A percentile compares a stretch with the other conserved stretches of the same genome.
Evolutionary conservation across 2,888 invertebrate species (phyloP).

Genomic region (Timandra comae): DNA sequence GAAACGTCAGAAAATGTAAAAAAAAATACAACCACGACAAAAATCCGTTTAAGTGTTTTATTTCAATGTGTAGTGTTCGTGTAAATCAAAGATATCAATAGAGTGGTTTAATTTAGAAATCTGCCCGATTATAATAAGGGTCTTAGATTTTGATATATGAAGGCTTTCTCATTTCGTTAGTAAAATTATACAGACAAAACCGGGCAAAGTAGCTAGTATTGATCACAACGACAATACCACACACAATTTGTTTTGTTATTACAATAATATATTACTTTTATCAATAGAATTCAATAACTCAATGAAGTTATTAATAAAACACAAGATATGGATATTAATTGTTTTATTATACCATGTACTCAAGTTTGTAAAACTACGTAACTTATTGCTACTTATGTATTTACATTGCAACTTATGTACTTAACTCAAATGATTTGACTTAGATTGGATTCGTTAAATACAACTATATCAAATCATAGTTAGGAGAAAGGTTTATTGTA

Average conservation of each 20-base stretch:
- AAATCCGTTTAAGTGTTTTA: too few species aligned
- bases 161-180: too few species aligned
- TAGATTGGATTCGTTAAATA: slow-evolving; percentile 5
- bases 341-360: slow-evolving; percentile 27
- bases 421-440: slow-evolving; percentile 13
- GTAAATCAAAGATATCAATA: too few species aligned
- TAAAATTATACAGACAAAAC: too few species aligned
- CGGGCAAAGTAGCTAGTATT: too few species aligned
- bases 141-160: too few species aligned
- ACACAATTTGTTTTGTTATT: slow-evolving; percentile 4
- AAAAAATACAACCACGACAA: too few species aligned
- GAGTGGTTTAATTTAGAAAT: too few species aligned
- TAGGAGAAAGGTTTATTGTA: too few species aligned
- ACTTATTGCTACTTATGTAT: slow-evolving; percentile 14
- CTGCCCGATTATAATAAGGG: too few species aligned
- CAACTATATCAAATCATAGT: slow-evolving; percentile 13
- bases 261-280: slow-evolving; percentile 16
- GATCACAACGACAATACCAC: slow-evolving; percentile 1
- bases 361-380: slow-evolving; percentile 5
- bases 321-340: slow-evolving; percentile 27
- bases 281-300: slow-evolving; percentile 20
- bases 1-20: too few species aligned
- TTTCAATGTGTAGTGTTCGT: too few species aligned
- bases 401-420: slow-evolving; percentile 18
- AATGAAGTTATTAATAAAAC: slow-evolving; percentile 33